These are phyloP conservation scores for Calameuta pallipes DNA, from an alignment of 2,888 invertebrate genomes.

Conservation along the genomic window DNA sequence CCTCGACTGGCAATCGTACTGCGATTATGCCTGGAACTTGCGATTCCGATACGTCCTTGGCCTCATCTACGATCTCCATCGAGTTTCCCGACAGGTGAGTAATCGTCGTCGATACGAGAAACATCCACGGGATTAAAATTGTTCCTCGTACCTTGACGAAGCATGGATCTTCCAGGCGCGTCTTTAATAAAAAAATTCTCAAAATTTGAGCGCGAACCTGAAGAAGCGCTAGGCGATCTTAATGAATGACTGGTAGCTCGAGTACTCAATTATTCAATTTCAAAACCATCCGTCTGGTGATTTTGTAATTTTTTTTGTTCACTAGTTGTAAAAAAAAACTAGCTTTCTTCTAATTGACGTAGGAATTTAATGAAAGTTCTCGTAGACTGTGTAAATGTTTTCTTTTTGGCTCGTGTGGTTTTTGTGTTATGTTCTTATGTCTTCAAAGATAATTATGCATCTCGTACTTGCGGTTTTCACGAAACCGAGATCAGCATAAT, in stretches of 20 bases:
- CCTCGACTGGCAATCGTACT: background rate
- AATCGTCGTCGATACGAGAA: background rate
- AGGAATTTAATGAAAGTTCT: background rate
- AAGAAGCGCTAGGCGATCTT: background rate
- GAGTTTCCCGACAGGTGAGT: constrained; percentile 1
- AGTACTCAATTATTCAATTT: background rate
- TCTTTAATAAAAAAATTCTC: background rate
- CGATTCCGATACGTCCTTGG: background rate
- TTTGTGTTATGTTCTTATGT: background rate
- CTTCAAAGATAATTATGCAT: background rate
- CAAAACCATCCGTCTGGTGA: background rate
- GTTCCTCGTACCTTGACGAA: background rate
- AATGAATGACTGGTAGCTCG: background rate
- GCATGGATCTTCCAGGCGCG: background rate
- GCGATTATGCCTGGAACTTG: background rate
- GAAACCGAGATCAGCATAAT: background rate
- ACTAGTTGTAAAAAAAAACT: background rate
- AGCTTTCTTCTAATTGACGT: background rate
- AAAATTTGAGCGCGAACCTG: background rate
- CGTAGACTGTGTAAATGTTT: background rate
- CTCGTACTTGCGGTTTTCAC: background rate
- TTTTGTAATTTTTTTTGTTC: background rate
- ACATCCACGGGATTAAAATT: background rate
- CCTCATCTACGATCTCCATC: constrained; percentile 2
- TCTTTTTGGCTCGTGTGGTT: background rate